Evolutionary conservation across 2,888 invertebrate genomes (phyloP).

Genomic region (Cantharis lateralis): DNA sequence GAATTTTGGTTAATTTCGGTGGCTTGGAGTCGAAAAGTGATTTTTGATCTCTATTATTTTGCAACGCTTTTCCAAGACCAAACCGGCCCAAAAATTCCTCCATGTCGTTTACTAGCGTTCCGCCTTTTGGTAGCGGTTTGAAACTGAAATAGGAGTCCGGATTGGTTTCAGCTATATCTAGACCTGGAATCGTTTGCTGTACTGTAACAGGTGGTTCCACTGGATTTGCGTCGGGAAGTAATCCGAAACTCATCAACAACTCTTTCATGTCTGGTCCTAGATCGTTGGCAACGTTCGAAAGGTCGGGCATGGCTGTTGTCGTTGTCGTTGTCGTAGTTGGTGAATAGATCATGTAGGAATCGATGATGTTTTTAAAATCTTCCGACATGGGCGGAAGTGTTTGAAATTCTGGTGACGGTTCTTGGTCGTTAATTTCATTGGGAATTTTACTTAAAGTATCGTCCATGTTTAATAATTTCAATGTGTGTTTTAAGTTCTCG

Average conservation of each 20-base stretch:
- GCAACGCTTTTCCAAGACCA: conserved; percentile 47
- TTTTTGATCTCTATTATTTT: conserved; percentile 31
- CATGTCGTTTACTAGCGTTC: conserved; percentile 49
- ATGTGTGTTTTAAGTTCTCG: conserved; percentile 38
- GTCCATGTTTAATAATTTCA: conserved; percentile 16
- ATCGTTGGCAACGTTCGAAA: conserved; percentile 50
- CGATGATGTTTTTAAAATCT: conserved; percentile 6
- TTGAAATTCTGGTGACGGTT: background rate
- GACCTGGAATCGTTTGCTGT: conserved; percentile 14
- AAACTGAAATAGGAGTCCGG: conserved; percentile 52
- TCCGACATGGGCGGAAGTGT: background rate
- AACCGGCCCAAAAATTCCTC: conserved; percentile 50
- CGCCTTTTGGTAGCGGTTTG: conserved; percentile 53
- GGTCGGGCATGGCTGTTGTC: conserved; percentile 45
- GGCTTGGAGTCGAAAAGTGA: conserved; percentile 15
- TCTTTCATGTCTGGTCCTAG: conserved; percentile 55
- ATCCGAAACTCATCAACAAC: conserved; percentile 56
- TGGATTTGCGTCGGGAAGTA: conserved; percentile 47
- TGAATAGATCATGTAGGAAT: background rate
- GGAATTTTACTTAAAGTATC: conserved; percentile 9
- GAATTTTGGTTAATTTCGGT: conserved; percentile 37
- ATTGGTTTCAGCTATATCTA: conserved; percentile 40
- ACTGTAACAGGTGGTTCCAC: conserved; percentile 24
- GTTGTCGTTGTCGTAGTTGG: background rate
- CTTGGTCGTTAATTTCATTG: background rate